Evolutionary conservation across 2,797 vertebrate species (phyloP), one percentile per base, ranked within the genome.

Genomic region (Neostethus bicornis): DNA sequence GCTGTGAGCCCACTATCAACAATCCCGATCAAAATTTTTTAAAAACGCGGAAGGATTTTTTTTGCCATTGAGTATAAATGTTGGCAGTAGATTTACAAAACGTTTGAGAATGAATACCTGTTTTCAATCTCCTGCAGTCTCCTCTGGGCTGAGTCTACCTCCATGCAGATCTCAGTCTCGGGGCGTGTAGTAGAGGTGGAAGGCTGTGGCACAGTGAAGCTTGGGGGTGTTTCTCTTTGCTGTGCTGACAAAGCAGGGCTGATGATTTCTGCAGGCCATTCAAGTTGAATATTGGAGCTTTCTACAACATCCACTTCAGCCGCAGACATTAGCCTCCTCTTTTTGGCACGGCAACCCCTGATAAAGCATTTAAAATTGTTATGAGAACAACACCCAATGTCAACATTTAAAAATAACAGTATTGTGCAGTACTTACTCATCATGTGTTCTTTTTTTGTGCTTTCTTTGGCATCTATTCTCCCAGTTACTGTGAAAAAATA

Each of bases 91-190:
- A n/a, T n/a, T n/a, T n/a, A n/a, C n/a, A 32, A 8, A 29, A 23
- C 1, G 20, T 13, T 19, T 44, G 3, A 61, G 2, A 64, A 57
- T 61, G 2, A 64, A 57, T 54, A 92, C 92, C 92, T 84, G 62
- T 93, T 89, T 66, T 93, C 92, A 1, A 93, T 93, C 79, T 93
- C 92, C 69, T 83, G 90, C 46, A 93, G 89, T 60, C 70, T 92
- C 72, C 87, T 89, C 70, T 93, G 92, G 29, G 91, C 91, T 0
- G 91, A 85, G 51, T 92, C 92, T 16, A 93, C 70, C 75, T 93
- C 92, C 90, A 93, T 92, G 76, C 87, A 80, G 69, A 65, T 80
- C 21, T 91, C 90, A 0, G 75, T 20, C 21, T 89, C 88, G 3
- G 52, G 57, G 37, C 62, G 58, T 19, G 73, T 4, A 24, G 56